Evolutionary conservation across 2,113 vertebrate genomes (phyloP).

Genomic region (Anthoscopus minutus): DNA sequence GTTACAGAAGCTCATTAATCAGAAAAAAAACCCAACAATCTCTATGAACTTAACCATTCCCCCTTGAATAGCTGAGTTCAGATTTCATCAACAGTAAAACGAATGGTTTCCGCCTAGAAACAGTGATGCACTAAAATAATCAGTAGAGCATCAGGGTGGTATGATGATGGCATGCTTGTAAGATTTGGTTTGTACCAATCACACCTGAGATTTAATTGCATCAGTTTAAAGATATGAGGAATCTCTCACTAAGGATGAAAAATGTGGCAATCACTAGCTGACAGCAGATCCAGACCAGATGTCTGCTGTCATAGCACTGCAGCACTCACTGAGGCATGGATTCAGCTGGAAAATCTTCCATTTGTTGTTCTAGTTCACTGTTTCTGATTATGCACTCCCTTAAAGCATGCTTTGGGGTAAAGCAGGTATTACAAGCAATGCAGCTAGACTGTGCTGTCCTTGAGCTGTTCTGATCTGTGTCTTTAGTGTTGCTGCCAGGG

Average conservation of each 20-base stretch:
- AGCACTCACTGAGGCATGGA: not conserved
- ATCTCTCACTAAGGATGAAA: not conserved
- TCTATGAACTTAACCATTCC: not conserved
- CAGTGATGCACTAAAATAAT: not conserved
- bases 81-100: not conserved
- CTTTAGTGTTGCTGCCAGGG: not conserved
- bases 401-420: not conserved
- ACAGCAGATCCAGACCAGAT: not conserved
- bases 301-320: not conserved
- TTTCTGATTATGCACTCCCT: not conserved
- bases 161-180: not conserved
- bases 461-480: too few species aligned
- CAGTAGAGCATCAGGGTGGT: not conserved
- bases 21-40: not conserved
- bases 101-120: not conserved
- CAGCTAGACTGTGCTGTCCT: not conserved
- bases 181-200: not conserved
- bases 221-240: not conserved
- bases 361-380: not conserved
- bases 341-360: not conserved
- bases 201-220: constrained; percentile 8
- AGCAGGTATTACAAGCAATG: not conserved
- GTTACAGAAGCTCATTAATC: not conserved
- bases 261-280: not conserved
- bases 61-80: not conserved